Evolutionary conservation across 2,797 vertebrate genomes (phyloP).

Genomic region (Notoglanidium macrostoma): DNA sequence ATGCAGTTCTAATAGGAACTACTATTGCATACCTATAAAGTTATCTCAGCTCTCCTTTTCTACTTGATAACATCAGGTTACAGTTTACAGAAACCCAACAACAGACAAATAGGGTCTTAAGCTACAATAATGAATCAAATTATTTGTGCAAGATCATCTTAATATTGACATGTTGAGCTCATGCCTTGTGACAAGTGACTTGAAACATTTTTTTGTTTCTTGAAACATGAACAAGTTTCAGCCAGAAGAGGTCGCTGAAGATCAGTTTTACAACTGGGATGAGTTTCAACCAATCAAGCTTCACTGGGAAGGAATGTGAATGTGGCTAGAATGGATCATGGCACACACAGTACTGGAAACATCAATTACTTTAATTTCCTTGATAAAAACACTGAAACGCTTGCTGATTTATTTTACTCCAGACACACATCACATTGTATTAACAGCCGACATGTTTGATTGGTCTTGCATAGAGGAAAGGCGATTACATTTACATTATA

Average conservation of each 20-base stretch:
- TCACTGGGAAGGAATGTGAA: background rate
- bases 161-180: background rate
- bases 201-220: background rate
- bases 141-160: background rate
- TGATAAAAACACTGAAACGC: constrained; percentile 46
- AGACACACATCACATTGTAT: constrained; percentile 8
- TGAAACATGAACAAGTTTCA: background rate
- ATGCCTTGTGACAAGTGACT: background rate
- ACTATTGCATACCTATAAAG: background rate
- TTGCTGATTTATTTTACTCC: constrained; percentile 23
- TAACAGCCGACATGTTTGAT: constrained; percentile 44
- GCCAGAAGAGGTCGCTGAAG: constrained; percentile 33
- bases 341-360: background rate
- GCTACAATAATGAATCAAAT: background rate
- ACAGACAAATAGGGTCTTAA: background rate
- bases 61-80: background rate
- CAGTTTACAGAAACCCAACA: background rate
- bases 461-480: constrained; percentile 38
- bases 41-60: background rate
- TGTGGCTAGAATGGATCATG: background rate
- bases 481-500: background rate
- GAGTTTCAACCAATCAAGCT: background rate
- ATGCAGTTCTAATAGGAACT: background rate
- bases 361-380: constrained; percentile 5
- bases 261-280: background rate